These are phyloP conservation scores for Indicator maculatus DNA, from an alignment of 2,113 vertebrate species.

Conservation along the genomic window DNA sequence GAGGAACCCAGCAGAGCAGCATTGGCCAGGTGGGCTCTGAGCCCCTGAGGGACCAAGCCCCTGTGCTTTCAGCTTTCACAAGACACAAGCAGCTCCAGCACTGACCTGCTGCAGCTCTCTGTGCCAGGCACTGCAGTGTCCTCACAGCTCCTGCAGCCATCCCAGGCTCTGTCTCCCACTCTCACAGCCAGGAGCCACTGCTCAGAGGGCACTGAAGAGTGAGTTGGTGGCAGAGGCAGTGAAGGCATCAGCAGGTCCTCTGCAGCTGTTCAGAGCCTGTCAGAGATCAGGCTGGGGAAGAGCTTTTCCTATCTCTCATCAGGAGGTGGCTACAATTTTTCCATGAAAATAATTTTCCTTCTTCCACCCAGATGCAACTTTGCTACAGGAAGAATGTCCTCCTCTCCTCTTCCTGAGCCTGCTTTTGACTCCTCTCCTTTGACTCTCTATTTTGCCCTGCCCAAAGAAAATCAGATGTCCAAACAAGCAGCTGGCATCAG, in stretches of 20 bases:
- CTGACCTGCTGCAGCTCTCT: not conserved
- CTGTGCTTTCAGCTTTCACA: not conserved
- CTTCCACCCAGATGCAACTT: not conserved
- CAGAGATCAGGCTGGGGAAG: not conserved
- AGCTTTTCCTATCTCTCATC: not conserved
- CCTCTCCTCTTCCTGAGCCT: too few relatives aligned
- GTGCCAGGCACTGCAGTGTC: not conserved
- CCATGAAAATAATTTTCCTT: not conserved
- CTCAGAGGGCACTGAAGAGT: not conserved
- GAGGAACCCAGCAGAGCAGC: not conserved
- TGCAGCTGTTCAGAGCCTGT: not conserved
- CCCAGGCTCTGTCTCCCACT: not conserved
- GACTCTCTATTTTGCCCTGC: not conserved
- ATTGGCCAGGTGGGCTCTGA: not conserved
- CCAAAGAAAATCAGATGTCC: not conserved
- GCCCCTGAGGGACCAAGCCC: not conserved
- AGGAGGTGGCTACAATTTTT: not conserved
- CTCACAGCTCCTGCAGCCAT: not conserved
- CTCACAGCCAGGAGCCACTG: too few relatives aligned
- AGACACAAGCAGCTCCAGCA: not conserved
- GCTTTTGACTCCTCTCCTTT: not conserved
- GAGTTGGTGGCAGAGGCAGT: not conserved
- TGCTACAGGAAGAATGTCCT: not conserved
- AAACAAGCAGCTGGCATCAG: not conserved
- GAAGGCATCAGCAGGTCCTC: not conserved